Evolutionary conservation across 2,888 invertebrate genomes (phyloP), one percentile per base, ranked within the genome.

Genomic region (Molorchus minor): DNA sequence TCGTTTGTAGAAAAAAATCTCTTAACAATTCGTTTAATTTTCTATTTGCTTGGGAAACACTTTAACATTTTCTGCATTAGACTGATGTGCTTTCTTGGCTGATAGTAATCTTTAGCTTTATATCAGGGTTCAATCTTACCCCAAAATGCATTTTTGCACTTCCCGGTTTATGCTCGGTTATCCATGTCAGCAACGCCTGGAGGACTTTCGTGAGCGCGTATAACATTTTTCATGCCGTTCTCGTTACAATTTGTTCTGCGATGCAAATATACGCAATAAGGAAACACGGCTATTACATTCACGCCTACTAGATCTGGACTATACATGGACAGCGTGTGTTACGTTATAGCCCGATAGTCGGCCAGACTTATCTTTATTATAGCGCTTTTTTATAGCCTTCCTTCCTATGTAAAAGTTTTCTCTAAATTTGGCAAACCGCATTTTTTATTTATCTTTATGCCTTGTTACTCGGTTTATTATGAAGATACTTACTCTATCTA

Each of bases 221-320:
- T 52, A 46, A 47, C 56, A 49, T 59, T 65, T 62, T 62, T 56
- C 41, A 43, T 38, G 54, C 35, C 55, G 43, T 45, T 60, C 55
- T 36, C 36, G 65, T 51, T 62, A 64, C 64, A 64, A 56, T 68
- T 73, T 68, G 73, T 73, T 72, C 70, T 70, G 72, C 70, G 73
- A 75, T 75, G 75, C 75, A 75, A 75, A 75, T 75, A 68, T 62
- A 61, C 51, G 58, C 71, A 68, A 73, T 75, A 75, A 75, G 74
- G 74, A 73, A 74, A 74, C 71, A 67, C 61, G 68, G 70, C 70
- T 69, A 69, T 73, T 71, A 72, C 71, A 64, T 70, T 70, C 65
- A 72, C 75, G 74, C 75, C 75, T 71, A 75, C 75, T 56, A 66
- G 58, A 63, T 47, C 55, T 61, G 67, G 65, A 65, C 71, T 72